Evolutionary conservation across 2,888 invertebrate genomes (phyloP).

Genomic region (Drosophila setosimentum): DNA sequence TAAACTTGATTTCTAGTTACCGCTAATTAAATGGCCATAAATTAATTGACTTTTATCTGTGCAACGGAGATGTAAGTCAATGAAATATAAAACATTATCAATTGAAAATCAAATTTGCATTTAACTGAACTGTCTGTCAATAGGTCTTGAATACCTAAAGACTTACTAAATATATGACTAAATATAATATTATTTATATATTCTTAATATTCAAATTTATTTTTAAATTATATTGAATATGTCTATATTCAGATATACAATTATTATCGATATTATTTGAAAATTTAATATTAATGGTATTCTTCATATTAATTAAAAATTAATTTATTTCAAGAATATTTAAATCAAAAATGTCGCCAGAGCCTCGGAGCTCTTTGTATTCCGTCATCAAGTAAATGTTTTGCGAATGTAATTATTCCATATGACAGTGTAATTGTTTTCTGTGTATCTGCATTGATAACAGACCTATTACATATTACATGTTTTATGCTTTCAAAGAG

Average conservation of each 20-base stretch:
- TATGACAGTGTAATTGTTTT: background rate
- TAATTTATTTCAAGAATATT: background rate
- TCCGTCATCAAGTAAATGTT: background rate
- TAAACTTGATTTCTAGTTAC: constrained; percentile 49
- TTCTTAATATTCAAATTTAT: background rate
- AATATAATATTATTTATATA: too few relatives aligned
- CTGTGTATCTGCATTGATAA: background rate
- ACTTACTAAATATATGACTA: too few relatives aligned
- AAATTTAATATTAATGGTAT: background rate
- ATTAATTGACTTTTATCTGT: constrained; percentile 56
- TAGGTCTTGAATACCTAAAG: background rate
- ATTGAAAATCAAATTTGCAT: constrained; percentile 23
- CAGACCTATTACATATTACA: background rate
- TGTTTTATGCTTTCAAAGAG: background rate
- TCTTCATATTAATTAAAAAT: background rate
- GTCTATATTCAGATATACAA: background rate
- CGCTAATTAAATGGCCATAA: constrained; percentile 50
- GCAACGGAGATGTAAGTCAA: constrained; percentile 37
- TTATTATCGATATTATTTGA: background rate
- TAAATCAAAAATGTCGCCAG: background rate
- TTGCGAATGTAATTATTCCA: background rate
- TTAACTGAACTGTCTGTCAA: constrained; percentile 4
- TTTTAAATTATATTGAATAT: too few relatives aligned
- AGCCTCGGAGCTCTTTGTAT: rapidly evolving
- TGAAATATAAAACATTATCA: constrained; percentile 23